Percentiles rank a stretch among this genome's conserved stretches.
Conservation (phyloP, 2,797 vertebrate genomes). For the Diceros bicornis region DNA sequence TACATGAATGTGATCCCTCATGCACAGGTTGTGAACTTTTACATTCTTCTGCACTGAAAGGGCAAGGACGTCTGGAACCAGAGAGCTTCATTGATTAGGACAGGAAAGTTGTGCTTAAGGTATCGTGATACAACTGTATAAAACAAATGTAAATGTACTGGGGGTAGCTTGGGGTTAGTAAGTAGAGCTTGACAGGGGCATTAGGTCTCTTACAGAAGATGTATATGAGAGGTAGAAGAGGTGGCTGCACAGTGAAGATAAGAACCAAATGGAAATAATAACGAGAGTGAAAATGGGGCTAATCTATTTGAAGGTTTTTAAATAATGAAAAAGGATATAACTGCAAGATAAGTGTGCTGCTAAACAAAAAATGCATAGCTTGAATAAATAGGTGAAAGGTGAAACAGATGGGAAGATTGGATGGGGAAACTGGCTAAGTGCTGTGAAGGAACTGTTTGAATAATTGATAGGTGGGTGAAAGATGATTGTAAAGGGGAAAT, state of each 20-base stretch:
- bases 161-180: background rate
- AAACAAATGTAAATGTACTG: background rate
- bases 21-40: background rate
- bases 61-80: background rate
- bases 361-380: slow-evolving; percentile 64
- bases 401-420: background rate
- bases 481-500: slow-evolving; percentile 44
- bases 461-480: slow-evolving; percentile 31
- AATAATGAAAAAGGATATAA: slow-evolving; percentile 32
- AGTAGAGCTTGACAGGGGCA: background rate
- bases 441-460: slow-evolving; percentile 8
- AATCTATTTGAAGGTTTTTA: background rate
- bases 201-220: slow-evolving; percentile 2
- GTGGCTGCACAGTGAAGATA: background rate
- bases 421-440: background rate
- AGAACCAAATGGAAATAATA: slow-evolving; percentile 54
- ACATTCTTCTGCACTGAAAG: background rate
- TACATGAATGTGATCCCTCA: background rate
- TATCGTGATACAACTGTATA: background rate
- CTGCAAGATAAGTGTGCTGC: slow-evolving; percentile 54
- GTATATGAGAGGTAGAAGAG: slow-evolving; percentile 11
- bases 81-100: background rate
- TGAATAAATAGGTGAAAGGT: slow-evolving; percentile 54
- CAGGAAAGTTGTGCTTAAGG: background rate
- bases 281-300: background rate